phyloP scores from a whole-genome alignment of 2,797 vertebrate species.

The Urocyon cinereoargenteus region DNA sequence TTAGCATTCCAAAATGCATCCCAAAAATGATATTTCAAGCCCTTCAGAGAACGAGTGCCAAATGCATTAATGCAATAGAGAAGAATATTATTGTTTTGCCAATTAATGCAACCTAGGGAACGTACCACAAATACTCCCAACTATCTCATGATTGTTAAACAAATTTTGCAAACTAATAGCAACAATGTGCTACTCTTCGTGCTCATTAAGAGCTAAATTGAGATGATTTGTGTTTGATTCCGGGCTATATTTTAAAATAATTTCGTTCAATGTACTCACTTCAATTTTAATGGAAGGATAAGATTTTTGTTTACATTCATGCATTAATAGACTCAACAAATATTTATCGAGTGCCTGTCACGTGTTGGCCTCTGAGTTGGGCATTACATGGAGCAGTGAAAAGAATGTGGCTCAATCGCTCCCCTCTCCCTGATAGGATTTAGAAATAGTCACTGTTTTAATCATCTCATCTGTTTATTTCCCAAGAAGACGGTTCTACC shows the following conservation, averaged over 20 bases:
- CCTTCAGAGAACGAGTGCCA: background rate
- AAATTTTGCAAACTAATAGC: constrained; percentile 49
- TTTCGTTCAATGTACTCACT: background rate
- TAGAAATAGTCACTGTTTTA: constrained; percentile 62
- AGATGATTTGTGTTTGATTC: constrained; percentile 28
- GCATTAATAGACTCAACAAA: constrained; percentile 52
- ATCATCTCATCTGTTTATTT: constrained; percentile 73
- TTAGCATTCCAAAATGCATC: background rate
- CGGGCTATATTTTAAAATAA: constrained; percentile 59
- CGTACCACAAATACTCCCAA: background rate
- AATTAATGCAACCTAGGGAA: background rate
- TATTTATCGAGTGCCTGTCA: constrained; percentile 33
- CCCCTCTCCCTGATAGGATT: background rate
- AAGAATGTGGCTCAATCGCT: background rate
- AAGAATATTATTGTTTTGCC: background rate
- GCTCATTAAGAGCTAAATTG: constrained; percentile 46
- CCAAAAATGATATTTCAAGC: constrained; percentile 11
- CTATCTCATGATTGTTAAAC: background rate
- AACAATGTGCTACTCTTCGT: background rate
- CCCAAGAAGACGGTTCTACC: constrained; percentile 60
- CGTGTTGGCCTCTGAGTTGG: background rate
- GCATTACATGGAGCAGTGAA: background rate
- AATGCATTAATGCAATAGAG: background rate
- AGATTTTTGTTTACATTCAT: constrained; percentile 53
- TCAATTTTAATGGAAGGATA: constrained; percentile 55